Evolutionary conservation across 2,888 invertebrate genomes (phyloP).

Genomic region (Eledona agricola): DNA sequence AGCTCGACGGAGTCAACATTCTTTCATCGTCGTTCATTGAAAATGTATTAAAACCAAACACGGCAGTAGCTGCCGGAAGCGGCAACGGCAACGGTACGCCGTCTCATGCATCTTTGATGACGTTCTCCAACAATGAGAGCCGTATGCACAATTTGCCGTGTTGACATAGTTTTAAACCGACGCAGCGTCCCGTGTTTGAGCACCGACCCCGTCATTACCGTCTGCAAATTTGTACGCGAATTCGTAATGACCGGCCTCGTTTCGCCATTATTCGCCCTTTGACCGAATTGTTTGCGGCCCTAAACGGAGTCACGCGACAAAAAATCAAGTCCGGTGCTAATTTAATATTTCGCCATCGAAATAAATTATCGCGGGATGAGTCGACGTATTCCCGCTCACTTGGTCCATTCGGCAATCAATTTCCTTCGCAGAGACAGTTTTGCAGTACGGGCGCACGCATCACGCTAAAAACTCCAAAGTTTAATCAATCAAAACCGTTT

Average conservation of each 20-base stretch:
- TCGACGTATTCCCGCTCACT: too few species aligned
- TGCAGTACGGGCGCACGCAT: too few species aligned
- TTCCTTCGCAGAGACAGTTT: too few species aligned
- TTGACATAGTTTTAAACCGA: conserved; percentile 63
- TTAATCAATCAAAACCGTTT: too few species aligned
- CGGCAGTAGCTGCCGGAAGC: conserved; percentile 41
- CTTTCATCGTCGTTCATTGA: conserved; percentile 60
- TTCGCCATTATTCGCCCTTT: conserved; percentile 5
- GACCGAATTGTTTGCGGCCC: conserved; percentile 7
- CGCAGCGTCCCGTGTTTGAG: conserved; percentile 48
- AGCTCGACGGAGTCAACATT: conserved; percentile 45
- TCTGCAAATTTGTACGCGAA: conserved; percentile 53
- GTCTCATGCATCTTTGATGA: conserved; percentile 61
- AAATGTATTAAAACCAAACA: conserved; percentile 63
- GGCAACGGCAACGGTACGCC: conserved; percentile 37
- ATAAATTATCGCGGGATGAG: too few species aligned
- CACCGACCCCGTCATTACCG: conserved; percentile 51
- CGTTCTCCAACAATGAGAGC: conserved; percentile 59
- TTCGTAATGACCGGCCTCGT: conserved; percentile 45
- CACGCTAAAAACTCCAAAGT: too few species aligned
- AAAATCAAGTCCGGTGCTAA: background rate
- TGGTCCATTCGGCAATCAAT: too few species aligned
- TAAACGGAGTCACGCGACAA: background rate
- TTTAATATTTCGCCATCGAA: too few species aligned
- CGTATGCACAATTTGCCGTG: conserved; percentile 63